phyloP scores from a whole-genome alignment of 2,888 invertebrate genomes.

The Exocentrus adspersus region DNA sequence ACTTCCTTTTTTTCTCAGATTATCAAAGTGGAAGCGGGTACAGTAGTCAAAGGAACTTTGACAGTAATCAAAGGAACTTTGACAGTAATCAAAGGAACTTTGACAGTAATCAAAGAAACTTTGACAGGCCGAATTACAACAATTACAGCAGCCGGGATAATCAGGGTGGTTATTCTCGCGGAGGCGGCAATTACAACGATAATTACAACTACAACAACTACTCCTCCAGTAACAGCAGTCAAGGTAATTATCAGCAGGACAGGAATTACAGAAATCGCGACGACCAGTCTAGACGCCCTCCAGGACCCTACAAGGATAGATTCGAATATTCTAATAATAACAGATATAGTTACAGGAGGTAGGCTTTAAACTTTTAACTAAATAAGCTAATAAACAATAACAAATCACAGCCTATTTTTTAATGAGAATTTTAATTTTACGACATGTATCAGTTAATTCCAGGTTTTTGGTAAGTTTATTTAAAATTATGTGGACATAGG shows the following conservation, averaged over 20 bases:
- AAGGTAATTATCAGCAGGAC: conserved; percentile 24
- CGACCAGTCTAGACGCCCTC: conserved; percentile 42
- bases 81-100: conserved; percentile 31
- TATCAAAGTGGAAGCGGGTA: conserved; percentile 30
- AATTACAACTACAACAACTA: conserved; percentile 35
- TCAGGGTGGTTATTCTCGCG: conserved; percentile 28
- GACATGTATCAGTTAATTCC: background rate
- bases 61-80: conserved; percentile 33
- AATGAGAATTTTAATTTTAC: too few relatives aligned
- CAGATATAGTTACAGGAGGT: conserved; percentile 47
- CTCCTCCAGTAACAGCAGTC: too few relatives aligned
- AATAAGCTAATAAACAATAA: conserved; percentile 9
- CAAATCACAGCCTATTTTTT: conserved; percentile 1
- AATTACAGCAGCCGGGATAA: conserved; percentile 23
- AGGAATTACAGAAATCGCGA: conserved; percentile 30
- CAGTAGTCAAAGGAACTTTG: conserved; percentile 33
- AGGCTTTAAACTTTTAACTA: conserved; percentile 14
- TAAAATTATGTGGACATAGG: too few relatives aligned
- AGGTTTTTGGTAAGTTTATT: too few relatives aligned
- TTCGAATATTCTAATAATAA: conserved; percentile 51
- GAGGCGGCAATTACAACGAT: conserved; percentile 35
- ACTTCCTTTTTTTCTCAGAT: conserved; percentile 23
- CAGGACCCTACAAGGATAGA: conserved; percentile 57
- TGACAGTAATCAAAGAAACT: background rate
- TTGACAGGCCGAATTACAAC: too few relatives aligned